phyloP scores from a whole-genome alignment of 2,888 invertebrate species.

The Bellardia pandia region DNA sequence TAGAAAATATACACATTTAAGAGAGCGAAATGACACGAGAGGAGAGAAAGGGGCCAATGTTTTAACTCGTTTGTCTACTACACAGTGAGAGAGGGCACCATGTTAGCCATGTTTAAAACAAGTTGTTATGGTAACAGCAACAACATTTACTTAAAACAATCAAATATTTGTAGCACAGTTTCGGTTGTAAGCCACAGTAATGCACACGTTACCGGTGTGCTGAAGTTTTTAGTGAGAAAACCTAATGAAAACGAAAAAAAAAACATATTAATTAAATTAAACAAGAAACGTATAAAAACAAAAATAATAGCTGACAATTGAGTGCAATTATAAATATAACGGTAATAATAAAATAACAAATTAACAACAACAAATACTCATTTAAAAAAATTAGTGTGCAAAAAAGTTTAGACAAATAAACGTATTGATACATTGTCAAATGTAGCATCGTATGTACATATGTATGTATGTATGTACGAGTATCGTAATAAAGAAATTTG shows the following conservation, averaged over 20 bases:
- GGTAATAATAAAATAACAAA: background rate
- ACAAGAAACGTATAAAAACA: background rate
- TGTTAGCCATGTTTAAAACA: slow-evolving; percentile 59
- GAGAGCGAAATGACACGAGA: background rate
- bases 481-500: slow-evolving; percentile 8
- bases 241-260: slow-evolving; percentile 8
- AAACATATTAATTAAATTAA: slow-evolving; percentile 15
- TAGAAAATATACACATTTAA: background rate
- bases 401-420: background rate
- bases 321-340: slow-evolving; percentile 16
- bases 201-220: slow-evolving; percentile 53
- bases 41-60: background rate
- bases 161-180: slow-evolving; percentile 65
- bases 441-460: background rate
- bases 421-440: background rate
- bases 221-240: slow-evolving; percentile 1
- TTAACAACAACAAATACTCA: background rate
- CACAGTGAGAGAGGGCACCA: slow-evolving; percentile 7
- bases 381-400: background rate
- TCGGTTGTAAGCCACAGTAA: slow-evolving; percentile 69
- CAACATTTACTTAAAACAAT: slow-evolving; percentile 60
- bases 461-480: background rate
- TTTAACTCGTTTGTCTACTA: background rate
- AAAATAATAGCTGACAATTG: slow-evolving; percentile 1
- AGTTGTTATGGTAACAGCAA: slow-evolving; percentile 68